Conservation (phyloP, 2,113 vertebrate species). For the Vidua chalybeata region DNA sequence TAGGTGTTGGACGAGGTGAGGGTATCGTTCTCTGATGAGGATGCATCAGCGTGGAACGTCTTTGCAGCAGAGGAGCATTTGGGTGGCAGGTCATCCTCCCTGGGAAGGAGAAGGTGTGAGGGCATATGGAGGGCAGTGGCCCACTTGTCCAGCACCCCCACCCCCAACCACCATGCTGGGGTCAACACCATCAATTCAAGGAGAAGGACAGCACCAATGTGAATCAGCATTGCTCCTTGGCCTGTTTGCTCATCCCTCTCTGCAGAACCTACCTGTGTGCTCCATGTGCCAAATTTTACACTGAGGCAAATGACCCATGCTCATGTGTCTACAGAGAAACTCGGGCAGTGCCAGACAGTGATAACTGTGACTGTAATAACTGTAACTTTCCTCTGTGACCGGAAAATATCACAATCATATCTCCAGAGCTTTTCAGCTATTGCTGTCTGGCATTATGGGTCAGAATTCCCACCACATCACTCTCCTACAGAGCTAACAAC, state of each 20-base stretch:
- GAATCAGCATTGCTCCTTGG: neutral
- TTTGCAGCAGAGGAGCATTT: constrained; percentile 90
- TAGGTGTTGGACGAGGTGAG: constrained; percentile 96
- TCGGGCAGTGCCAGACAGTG: too few species aligned
- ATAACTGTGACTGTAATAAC: neutral
- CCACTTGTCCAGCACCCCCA: neutral
- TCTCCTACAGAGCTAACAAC: neutral
- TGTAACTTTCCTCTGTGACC: neutral
- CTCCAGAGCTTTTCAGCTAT: neutral
- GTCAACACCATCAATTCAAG: neutral
- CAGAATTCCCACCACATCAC: neutral
- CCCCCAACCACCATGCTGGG: neutral
- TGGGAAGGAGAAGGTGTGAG: constrained; percentile 57
- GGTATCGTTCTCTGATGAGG: constrained; percentile 95
- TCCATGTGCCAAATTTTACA: neutral
- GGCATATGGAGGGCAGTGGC: neutral
- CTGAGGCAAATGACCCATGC: neutral
- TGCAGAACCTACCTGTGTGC: neutral
- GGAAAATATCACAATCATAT: neutral
- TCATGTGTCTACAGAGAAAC: neutral
- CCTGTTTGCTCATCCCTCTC: neutral
- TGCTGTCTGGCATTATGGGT: neutral
- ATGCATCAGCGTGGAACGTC: constrained; percentile 90
- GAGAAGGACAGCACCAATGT: neutral
- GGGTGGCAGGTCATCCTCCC: constrained; percentile 96